Conservation (phyloP, 2,113 vertebrate genomes). For the Naja naja region DNA sequence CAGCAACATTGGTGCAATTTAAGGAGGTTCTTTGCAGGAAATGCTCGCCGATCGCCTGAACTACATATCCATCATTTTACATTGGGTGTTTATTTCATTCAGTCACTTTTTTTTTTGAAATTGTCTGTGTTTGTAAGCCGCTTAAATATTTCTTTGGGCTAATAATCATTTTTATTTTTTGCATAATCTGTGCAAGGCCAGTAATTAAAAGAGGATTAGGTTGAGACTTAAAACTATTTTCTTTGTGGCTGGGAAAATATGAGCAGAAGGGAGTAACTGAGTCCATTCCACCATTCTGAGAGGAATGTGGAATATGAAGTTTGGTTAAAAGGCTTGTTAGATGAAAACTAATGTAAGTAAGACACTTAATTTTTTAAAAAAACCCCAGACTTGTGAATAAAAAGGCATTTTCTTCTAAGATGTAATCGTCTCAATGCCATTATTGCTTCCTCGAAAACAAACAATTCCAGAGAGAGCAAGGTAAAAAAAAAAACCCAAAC, state of each 20-base stretch:
- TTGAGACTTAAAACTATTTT: not conserved
- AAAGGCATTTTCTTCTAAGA: conserved; percentile 50
- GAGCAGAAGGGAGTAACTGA: conserved; percentile 47
- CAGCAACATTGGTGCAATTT: conserved; percentile 85
- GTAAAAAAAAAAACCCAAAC: conserved; percentile 28
- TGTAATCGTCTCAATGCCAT: conserved; percentile 50
- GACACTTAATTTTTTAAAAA: not conserved
- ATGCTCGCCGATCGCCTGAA: conserved; percentile 50
- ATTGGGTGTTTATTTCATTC: conserved; percentile 6
- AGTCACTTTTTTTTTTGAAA: conserved; percentile 18
- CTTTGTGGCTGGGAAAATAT: conserved; percentile 32
- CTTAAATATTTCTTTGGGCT: not conserved
- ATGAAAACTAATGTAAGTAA: conserved; percentile 51
- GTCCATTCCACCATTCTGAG: conserved; percentile 49
- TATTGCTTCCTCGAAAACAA: conserved; percentile 40
- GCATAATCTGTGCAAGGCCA: not conserved
- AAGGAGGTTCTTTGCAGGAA: conserved; percentile 80
- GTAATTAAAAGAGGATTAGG: not conserved
- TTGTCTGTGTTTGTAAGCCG: not conserved
- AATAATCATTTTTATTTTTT: not conserved
- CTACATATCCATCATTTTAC: conserved; percentile 32
- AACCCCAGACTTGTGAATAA: conserved; percentile 45
- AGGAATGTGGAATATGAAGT: conserved; percentile 52
- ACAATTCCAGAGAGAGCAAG: conserved; percentile 49
- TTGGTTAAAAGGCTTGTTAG: conserved; percentile 50